Percentiles rank a stretch among this genome's conserved stretches.
These are phyloP conservation scores for Petroica traversi DNA, from an alignment of 2,113 vertebrate genomes.

Conservation along the genomic window DNA sequence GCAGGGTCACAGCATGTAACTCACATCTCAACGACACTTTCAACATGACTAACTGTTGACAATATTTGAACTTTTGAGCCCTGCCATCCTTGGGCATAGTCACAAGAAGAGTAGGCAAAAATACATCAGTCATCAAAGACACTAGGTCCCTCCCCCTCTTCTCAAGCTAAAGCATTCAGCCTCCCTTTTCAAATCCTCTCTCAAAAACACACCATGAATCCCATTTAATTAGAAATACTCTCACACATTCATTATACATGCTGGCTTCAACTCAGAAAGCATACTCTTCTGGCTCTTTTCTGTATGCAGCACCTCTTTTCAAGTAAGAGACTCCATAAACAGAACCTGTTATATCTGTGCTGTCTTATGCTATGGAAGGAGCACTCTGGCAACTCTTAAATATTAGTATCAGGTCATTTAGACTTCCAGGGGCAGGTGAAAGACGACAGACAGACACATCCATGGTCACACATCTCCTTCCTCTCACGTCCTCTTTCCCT, in stretches of 20 bases:
- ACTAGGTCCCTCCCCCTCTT: not conserved
- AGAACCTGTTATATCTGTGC: not conserved
- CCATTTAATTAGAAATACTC: constrained; percentile 39
- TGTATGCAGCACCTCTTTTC: not conserved
- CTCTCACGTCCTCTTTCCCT: not conserved
- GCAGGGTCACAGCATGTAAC: not conserved
- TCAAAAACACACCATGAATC: constrained; percentile 1
- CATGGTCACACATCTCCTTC: not conserved
- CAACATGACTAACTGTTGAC: constrained; percentile 5
- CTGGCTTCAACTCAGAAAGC: not conserved
- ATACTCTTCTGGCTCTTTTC: constrained; percentile 9
- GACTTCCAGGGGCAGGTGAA: not conserved
- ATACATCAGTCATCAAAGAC: not conserved
- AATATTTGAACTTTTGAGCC: constrained; percentile 29
- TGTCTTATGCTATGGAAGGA: not conserved
- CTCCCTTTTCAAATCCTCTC: not conserved
- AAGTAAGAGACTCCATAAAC: not conserved
- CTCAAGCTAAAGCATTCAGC: not conserved
- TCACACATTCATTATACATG: constrained; percentile 17
- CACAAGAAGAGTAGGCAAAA: not conserved
- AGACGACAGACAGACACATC: not conserved
- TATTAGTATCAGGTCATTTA: not conserved
- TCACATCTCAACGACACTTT: not conserved
- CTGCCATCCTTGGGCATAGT: not conserved
- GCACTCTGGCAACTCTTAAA: not conserved